phyloP scores from a whole-genome alignment of 1,140 invertebrate genomes.

The Caenorhabditis latens region DNA sequence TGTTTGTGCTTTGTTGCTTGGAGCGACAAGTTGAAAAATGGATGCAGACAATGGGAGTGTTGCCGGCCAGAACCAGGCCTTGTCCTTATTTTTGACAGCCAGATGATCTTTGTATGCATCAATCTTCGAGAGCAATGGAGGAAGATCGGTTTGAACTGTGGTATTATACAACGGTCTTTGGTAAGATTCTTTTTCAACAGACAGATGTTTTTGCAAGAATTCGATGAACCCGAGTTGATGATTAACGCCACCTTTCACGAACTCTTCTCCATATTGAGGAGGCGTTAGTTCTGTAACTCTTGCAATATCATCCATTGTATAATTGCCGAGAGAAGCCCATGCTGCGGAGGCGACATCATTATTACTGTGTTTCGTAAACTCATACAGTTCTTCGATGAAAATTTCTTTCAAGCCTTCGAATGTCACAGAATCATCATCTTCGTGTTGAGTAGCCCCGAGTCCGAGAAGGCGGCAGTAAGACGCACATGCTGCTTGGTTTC shows the following conservation, averaged over 20 bases:
- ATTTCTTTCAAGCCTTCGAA: not conserved
- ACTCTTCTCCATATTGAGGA: not conserved
- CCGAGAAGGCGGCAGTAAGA: not conserved
- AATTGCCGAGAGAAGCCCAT: not conserved
- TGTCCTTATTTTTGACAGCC: not conserved
- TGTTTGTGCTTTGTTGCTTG: not conserved
- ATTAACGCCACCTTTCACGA: not conserved
- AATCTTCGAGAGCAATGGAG: not conserved
- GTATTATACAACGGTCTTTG: constrained; percentile 1
- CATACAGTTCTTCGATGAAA: not conserved
- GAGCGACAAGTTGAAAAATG: not conserved
- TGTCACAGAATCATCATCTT: not conserved
- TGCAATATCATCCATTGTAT: not conserved
- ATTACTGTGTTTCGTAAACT: not conserved
- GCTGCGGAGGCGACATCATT: not conserved
- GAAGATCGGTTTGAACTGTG: not conserved
- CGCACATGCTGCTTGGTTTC: not conserved
- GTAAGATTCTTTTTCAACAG: not conserved
- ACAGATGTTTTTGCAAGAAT: not conserved
- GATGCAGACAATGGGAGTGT: constrained; percentile 8
- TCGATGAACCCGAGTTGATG: not conserved
- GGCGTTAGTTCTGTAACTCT: not conserved
- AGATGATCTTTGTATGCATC: constrained; percentile 16
- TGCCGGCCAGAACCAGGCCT: constrained; percentile 20
- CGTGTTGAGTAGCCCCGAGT: not conserved